Evolutionary conservation across 2,888 invertebrate genomes (phyloP), one percentile per base, ranked within the genome.

Genomic region (Leucania comma): DNA sequence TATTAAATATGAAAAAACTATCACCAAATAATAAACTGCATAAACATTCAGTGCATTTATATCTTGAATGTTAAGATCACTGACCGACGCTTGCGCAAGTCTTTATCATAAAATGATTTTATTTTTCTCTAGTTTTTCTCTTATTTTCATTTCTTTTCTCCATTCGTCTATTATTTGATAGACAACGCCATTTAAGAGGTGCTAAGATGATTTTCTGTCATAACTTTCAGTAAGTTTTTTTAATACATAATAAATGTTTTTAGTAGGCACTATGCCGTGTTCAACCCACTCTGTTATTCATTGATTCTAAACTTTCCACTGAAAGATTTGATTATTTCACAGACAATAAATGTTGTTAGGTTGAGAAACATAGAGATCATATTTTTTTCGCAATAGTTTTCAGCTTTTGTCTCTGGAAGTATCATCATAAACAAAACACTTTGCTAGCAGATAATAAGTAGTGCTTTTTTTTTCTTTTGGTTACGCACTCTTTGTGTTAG

Each of bases 161-260:
- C 10, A 17, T 62, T 61, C 24, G 35, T 38, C 67, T 62, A 77
- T 81, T 81, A 72, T 60, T 77, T 81, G 67, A 81, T 71, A 62
- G 78, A 77, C 53, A 58, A 1, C 20, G 32, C 20, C 53, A 58
- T 71, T 71, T 67, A 38, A 66, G 58, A 53, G 22, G 20, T 54
- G 50, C 42, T 54, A 38, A n/a, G 29, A 57, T 46, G 29, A 68
- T 78, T 38, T 62, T 54, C 53, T 81, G 61, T 77, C 68, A 68
- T 46, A 64, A 66, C 29, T 66, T 60, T 79, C 72, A 68, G 26
- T 51, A 29, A 32, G 24, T 56, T 29, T 59, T 26, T 56, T 60
- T 54, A 26, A 57, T n/a, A n/a, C n/a, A n/a, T 58, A 48, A 53
- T 50, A 70, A 58, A 65, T 42, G 59, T 71, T 63, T 66, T 20